Base-by-base conservation (phyloP, 2,797 vertebrate genomes). In the Emys orbicularis region DNA sequence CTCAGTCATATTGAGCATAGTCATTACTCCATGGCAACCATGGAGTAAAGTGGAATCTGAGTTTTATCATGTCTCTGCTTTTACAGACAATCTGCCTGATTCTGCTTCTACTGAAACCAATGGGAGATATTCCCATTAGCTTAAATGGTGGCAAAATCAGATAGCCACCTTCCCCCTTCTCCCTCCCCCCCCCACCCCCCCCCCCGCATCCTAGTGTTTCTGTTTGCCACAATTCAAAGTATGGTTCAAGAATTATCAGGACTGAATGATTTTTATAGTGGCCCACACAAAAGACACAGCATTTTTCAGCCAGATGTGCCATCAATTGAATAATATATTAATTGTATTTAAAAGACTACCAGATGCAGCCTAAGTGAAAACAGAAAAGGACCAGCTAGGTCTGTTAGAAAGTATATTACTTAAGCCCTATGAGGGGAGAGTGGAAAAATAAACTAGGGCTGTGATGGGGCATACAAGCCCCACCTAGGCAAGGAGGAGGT, bases 11-110 rank as follows among this genome's bases (percentile, higher is more conserved):
- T 23, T 18, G 83, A 76, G 49, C 27, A 94, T 84, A 93, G 86
- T 88, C 72, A 93, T 79, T 81, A 80, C 85, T 89, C 52, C 68
- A 61, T 96, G 92, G 87, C 57, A 59, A 47, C 77, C 92, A 90
- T 31, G 80, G 57, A 81, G 25, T 25, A 83, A 94, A 93, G 81
- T 23, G 65, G 49, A 84, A 21, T 74, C 23, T 74, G 41, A 65
- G 18, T 82, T 29, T 56, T 90, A 90, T 91, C 31, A 80, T 31
- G 81, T 31, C 77, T 74, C 21, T 80, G 53, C 68, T 84, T 65
- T 65, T 65, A n/a, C 80, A 89, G 92, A 90, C 83, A 77, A 94
- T 34, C 93, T 80, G 41, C 37, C 4, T 25, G 23, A 53, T 74
- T 93, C 81, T 72, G 57, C 44, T 90, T 50, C 81, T 90, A 87